Evolutionary conservation across 2,888 invertebrate species (phyloP).

Genomic region (Stictocephala bisonia): DNA sequence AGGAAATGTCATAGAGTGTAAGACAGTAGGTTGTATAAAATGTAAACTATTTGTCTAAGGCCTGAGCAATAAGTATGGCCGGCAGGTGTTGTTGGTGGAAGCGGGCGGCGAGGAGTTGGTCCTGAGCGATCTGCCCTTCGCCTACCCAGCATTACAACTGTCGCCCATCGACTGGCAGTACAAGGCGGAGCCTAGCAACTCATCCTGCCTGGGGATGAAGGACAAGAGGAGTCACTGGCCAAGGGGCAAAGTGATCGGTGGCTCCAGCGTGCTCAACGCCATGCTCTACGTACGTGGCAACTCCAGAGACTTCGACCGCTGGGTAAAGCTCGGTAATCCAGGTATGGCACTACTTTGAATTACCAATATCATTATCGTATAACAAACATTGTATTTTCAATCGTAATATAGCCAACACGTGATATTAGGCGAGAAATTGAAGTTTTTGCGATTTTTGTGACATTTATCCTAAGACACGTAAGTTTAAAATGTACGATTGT

Average conservation of each 20-base stretch:
- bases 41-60: no score
- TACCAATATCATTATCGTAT: no score
- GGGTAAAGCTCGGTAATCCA: slow-evolving; percentile 77
- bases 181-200: slow-evolving; percentile 75
- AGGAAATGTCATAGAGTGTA: no score
- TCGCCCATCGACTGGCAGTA: slow-evolving; percentile 86
- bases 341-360: no score
- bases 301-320: slow-evolving; percentile 84
- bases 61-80: not conserved
- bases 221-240: slow-evolving; percentile 65
- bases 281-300: slow-evolving; percentile 92
- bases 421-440: no score
- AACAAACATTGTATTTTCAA: no score
- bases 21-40: no score
- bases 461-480: no score
- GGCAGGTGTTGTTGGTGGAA: slow-evolving; percentile 76
- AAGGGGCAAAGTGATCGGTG: slow-evolving; percentile 72
- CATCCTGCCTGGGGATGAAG: slow-evolving; percentile 68
- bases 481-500: no score
- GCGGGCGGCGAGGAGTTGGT: slow-evolving; percentile 82
- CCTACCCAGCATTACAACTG: slow-evolving; percentile 78
- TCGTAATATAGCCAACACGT: no score
- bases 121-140: slow-evolving; percentile 76
- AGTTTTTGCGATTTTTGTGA: no score
- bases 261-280: slow-evolving; percentile 87